These are phyloP conservation scores for Anoura caudifer DNA, from an alignment of 2,113 vertebrate genomes.

Conservation along the genomic window DNA sequence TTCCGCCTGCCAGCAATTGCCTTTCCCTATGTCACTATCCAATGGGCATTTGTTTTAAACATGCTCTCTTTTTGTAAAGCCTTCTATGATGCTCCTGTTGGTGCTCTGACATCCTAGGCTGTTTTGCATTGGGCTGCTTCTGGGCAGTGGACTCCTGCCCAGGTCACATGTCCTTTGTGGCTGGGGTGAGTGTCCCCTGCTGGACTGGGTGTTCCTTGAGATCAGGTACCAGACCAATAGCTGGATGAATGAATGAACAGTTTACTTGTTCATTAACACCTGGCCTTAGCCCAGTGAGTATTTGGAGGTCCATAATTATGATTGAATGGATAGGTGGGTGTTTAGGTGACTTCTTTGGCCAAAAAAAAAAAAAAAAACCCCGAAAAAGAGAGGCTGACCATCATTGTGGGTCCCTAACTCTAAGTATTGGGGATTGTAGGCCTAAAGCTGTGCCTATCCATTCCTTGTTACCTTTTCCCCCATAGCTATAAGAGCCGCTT, in stretches of 20 bases:
- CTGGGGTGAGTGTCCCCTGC: not conserved
- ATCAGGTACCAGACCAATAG: not conserved
- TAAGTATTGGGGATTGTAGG: not conserved
- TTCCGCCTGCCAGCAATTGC: not conserved
- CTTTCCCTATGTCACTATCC: not conserved
- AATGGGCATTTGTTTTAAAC: not conserved
- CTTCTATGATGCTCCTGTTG: not conserved
- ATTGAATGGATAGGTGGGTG: not conserved
- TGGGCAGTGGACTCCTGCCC: not conserved
- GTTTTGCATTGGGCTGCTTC: not conserved
- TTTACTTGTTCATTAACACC: not conserved
- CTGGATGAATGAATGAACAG: not conserved
- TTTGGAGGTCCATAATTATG: not conserved
- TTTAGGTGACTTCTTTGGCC: not conserved
- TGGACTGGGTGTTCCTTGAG: not conserved
- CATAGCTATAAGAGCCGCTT: not conserved
- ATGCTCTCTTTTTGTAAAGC: not conserved
- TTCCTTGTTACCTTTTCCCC: not conserved
- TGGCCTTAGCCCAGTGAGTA: not conserved
- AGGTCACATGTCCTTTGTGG: not conserved
- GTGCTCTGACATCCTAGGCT: not conserved
- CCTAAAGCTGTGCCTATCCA: not conserved
- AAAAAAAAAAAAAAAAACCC: not conserved
- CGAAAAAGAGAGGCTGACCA: not conserved
- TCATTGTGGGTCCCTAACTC: slow-evolving; percentile 1